A percentile compares a stretch with the other conserved stretches of the same genome.
These are phyloP conservation scores for Drosophila birchii DNA, from an alignment of 2,888 invertebrate genomes.

Conservation along the genomic window DNA sequence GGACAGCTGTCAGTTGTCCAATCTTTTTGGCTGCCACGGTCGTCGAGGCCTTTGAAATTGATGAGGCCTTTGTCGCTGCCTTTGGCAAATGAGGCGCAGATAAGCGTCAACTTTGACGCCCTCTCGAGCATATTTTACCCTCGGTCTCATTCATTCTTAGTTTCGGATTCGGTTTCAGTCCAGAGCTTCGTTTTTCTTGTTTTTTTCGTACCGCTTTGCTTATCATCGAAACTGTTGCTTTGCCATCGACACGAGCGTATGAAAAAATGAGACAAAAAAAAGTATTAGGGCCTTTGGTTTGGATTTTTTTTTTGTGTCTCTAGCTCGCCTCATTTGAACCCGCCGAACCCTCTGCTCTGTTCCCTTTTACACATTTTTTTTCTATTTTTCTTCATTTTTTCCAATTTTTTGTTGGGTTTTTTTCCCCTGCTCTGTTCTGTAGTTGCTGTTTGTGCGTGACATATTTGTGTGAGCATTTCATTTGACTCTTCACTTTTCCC, in stretches of 20 bases:
- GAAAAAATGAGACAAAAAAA: conserved; percentile 3
- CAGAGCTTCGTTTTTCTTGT: conserved; percentile 20
- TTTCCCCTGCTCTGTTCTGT: background rate
- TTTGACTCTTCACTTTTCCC: conserved; percentile 45
- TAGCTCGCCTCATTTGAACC: conserved; percentile 44
- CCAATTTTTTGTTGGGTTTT: conserved; percentile 4
- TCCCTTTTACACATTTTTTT: conserved; percentile 23
- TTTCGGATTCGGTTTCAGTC: conserved; percentile 17
- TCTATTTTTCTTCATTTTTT: conserved; percentile 14
- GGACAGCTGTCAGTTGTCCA: conserved; percentile 63
- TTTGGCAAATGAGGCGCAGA: conserved; percentile 76
- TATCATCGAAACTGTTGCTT: conserved; percentile 37
- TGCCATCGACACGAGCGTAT: conserved; percentile 7
- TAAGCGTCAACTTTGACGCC: conserved; percentile 77
- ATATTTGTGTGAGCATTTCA: conserved; percentile 50
- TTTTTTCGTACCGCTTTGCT: conserved; percentile 20
- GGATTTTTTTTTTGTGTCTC: conserved; percentile 18
- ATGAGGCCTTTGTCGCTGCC: conserved; percentile 71
- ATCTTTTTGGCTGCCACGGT: conserved; percentile 40
- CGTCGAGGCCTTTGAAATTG: conserved; percentile 65
- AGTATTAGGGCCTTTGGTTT: conserved; percentile 8
- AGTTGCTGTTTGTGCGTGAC: conserved; percentile 51
- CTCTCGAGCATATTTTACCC: conserved; percentile 42
- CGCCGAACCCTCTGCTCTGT: conserved; percentile 34
- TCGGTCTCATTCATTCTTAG: conserved; percentile 26